These are phyloP conservation scores for Alosa sapidissima DNA, from an alignment of 2,797 vertebrate genomes.

Conservation along the genomic window DNA sequence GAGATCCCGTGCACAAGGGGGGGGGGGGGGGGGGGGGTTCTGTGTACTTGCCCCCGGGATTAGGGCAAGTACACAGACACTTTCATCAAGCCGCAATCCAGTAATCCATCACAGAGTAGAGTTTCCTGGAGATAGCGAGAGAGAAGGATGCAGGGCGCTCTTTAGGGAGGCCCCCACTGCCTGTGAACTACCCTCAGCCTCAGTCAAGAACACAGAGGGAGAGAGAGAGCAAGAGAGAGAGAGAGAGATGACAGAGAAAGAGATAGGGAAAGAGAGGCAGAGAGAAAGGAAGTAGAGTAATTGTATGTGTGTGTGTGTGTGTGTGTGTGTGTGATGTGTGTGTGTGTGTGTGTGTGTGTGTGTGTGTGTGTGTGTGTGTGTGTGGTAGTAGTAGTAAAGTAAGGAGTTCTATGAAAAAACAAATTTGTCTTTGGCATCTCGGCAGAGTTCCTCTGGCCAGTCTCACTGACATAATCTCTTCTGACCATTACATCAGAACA, in stretches of 20 bases:
- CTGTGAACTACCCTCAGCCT: neutral
- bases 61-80: slow-evolving; percentile 22
- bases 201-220: slow-evolving; percentile 13
- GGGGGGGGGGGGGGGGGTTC: slow-evolving; percentile 27
- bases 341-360: neutral
- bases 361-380: neutral
- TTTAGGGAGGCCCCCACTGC: neutral
- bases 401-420: neutral
- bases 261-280: neutral
- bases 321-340: neutral
- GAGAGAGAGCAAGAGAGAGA: neutral
- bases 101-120: slow-evolving; percentile 34
- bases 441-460: neutral
- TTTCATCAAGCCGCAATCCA: slow-evolving; percentile 38
- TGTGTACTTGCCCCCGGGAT: neutral
- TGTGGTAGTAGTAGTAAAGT: neutral
- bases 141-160: neutral
- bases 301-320: neutral
- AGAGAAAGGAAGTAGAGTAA: neutral
- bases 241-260: neutral
- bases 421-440: neutral
- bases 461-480: neutral
- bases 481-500: neutral
- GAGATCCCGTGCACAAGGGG: slow-evolving; percentile 5
- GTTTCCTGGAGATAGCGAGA: slow-evolving; percentile 26